A percentile compares a stretch with the other conserved stretches of the same genome.
Evolutionary conservation across 2,113 vertebrate species (phyloP).

Genomic region (Chaetura pelagica): DNA sequence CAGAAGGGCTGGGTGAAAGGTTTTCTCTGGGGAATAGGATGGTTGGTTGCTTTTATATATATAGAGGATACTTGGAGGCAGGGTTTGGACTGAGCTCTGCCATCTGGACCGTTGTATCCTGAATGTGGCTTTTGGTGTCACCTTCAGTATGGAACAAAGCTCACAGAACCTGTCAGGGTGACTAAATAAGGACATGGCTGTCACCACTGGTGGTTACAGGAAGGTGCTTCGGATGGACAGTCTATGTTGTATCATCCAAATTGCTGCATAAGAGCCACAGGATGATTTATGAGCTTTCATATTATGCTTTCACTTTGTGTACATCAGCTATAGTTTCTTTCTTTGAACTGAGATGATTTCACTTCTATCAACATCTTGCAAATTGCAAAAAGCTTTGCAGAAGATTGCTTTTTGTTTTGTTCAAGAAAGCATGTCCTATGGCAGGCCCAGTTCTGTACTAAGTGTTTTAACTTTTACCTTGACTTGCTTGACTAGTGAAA

Average conservation of each 20-base stretch:
- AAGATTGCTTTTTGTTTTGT: neutral
- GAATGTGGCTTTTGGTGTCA: neutral
- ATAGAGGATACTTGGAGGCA: neutral
- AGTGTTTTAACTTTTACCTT: neutral
- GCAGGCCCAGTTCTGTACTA: neutral
- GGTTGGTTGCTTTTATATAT: neutral
- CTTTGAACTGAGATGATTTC: neutral
- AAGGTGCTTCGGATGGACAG: neutral
- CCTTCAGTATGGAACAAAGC: neutral
- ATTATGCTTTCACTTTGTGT: neutral
- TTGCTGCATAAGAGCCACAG: neutral
- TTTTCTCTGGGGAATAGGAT: neutral
- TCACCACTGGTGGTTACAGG: neutral
- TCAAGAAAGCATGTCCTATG: neutral
- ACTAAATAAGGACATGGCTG: neutral
- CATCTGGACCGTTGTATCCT: neutral
- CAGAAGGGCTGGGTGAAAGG: neutral
- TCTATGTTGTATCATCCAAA: neutral
- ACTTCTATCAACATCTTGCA: neutral
- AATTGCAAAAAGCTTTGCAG: neutral
- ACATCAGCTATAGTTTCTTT: neutral
- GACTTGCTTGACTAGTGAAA: neutral
- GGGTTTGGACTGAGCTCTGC: neutral
- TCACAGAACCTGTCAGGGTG: neutral
- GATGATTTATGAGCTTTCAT: neutral